Conservation (phyloP, 2,888 invertebrate species). For the Sphaerophoria taeniata region DNA sequence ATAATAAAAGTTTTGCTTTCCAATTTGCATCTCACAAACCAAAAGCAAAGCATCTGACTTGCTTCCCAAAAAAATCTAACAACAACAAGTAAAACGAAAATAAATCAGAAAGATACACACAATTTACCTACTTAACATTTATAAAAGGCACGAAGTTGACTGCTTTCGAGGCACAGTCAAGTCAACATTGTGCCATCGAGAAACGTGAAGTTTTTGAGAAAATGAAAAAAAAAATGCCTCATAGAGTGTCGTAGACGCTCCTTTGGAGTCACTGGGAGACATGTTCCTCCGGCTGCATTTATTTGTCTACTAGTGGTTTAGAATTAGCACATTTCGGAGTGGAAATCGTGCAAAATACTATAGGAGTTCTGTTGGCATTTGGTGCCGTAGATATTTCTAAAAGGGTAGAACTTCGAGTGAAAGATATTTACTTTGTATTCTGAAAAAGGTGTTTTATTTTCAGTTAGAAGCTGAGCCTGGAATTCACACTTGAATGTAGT, state of each 20-base stretch:
- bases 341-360: slow-evolving; percentile 24
- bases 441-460: slow-evolving; percentile 78
- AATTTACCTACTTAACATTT: slow-evolving; percentile 34
- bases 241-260: neutral
- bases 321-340: slow-evolving; percentile 38
- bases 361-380: neutral
- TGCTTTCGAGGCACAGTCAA: slow-evolving; percentile 32
- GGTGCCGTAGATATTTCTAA: neutral
- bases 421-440: slow-evolving; percentile 78
- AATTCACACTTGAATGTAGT: neutral
- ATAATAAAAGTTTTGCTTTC: slow-evolving; percentile 26
- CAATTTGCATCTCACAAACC: slow-evolving; percentile 23
- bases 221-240: slow-evolving; percentile 24
- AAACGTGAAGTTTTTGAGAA: slow-evolving; percentile 25
- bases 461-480: slow-evolving; percentile 75
- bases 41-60: neutral
- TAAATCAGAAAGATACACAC: slow-evolving; percentile 34
- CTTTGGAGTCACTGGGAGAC: neutral
- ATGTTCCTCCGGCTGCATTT: slow-evolving; percentile 15
- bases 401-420: slow-evolving; percentile 55
- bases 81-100: neutral
- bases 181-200: slow-evolving; percentile 8
- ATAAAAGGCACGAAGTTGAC: slow-evolving; percentile 50
- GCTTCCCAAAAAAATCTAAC: neutral
- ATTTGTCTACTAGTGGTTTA: slow-evolving; percentile 26